A percentile compares a stretch with the other conserved stretches of the same genome.
These are phyloP conservation scores for Macrochelys suwanniensis DNA, from an alignment of 2,797 vertebrate genomes.

Conservation along the genomic window DNA sequence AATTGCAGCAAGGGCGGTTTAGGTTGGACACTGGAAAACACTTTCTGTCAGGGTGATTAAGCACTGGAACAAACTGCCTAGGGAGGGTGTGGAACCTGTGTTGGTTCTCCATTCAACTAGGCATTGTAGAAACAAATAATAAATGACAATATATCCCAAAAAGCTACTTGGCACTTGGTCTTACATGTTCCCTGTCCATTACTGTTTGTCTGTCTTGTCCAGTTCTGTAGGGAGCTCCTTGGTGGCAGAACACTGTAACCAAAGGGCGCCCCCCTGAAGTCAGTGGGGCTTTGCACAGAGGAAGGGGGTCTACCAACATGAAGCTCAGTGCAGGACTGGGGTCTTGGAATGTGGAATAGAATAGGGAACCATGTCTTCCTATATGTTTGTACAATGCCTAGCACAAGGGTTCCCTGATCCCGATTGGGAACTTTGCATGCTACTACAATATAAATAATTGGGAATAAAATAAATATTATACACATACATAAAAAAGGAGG, in stretches of 20 bases:
- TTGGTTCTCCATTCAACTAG: not conserved
- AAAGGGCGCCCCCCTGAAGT: not conserved
- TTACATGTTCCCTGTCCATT: not conserved
- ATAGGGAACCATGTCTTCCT: not conserved
- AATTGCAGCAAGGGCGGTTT: not conserved
- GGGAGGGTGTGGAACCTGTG: not conserved
- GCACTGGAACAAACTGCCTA: not conserved
- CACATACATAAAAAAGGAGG: not conserved
- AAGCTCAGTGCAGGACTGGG: not conserved
- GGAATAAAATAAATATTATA: constrained; percentile 9
- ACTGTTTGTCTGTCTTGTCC: not conserved
- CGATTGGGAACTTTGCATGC: not conserved
- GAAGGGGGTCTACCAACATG: not conserved
- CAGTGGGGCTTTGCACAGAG: not conserved
- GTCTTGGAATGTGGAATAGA: not conserved
- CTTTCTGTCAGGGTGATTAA: not conserved
- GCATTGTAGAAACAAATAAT: not conserved
- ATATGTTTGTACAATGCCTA: not conserved
- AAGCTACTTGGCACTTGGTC: not conserved
- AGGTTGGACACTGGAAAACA: not conserved
- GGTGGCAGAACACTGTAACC: not conserved
- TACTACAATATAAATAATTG: not conserved
- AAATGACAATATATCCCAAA: not conserved
- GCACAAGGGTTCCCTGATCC: constrained; percentile 7
- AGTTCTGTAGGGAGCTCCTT: not conserved